Conservation (phyloP, 2,888 invertebrate genomes). For the Thelaira solivaga region DNA sequence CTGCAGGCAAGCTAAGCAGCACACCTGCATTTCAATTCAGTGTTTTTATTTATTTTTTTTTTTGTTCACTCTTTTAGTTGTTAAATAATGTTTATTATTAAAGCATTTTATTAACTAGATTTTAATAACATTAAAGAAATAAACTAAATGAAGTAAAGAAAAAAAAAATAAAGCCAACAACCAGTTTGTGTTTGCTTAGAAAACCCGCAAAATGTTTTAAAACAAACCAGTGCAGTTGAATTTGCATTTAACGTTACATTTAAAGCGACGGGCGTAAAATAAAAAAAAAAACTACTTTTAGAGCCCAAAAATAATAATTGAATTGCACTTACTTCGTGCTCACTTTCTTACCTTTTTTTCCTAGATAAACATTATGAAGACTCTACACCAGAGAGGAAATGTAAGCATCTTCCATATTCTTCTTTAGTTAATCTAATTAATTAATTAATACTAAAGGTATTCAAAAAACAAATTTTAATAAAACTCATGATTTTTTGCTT, state of each 20-base stretch:
- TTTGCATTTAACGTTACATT: not conserved
- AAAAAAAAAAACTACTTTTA: not conserved
- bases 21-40: conserved; percentile 59
- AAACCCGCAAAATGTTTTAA: not conserved
- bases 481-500: too few species aligned
- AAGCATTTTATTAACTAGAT: conserved; percentile 53
- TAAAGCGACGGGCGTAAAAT: not conserved
- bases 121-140: conserved; percentile 34
- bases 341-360: too few species aligned
- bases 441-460: too few species aligned
- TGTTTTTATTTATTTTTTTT: conserved; percentile 18
- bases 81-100: conserved; percentile 47
- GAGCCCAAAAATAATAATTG: not conserved
- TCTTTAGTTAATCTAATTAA: too few species aligned
- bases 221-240: not conserved
- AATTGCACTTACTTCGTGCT: too few species aligned
- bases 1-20: conserved; percentile 3
- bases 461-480: too few species aligned
- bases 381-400: too few species aligned
- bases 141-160: not conserved
- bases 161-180: not conserved
- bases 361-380: too few species aligned
- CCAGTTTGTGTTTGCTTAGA: conserved; percentile 16
- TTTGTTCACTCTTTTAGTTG: conserved; percentile 21
- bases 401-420: too few species aligned